Conservation (phyloP, 2,797 vertebrate species). For the Anniella stebbinsi region DNA sequence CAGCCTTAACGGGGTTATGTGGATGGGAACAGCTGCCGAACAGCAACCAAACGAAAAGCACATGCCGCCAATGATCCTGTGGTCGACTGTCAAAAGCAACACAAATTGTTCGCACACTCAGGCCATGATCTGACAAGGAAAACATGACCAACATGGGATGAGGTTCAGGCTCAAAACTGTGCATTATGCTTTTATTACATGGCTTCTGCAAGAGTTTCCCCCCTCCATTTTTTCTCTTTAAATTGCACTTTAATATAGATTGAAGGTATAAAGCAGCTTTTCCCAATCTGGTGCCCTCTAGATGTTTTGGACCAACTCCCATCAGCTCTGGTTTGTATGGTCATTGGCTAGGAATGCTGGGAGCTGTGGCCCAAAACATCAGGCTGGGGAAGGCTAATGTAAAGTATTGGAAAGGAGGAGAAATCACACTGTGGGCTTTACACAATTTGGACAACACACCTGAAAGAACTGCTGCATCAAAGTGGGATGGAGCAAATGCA, state of each 20-base stretch:
- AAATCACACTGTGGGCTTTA: not conserved
- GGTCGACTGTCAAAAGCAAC: constrained; percentile 50
- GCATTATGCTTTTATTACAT: constrained; percentile 44
- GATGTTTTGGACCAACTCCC: too few species aligned
- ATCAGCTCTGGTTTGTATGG: too few species aligned
- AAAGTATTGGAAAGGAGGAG: not conserved
- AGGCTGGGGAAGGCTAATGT: too few species aligned
- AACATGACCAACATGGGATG: constrained; percentile 54
- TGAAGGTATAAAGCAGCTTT: not conserved
- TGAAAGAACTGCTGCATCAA: not conserved
- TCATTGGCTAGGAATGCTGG: too few species aligned
- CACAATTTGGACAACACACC: not conserved
- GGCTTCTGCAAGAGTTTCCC: constrained; percentile 20
- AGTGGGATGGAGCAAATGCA: not conserved
- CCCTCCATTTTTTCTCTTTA: not conserved
- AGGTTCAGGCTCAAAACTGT: constrained; percentile 64
- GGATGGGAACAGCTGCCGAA: constrained; percentile 68
- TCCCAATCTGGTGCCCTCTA: not conserved
- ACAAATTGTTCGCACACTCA: constrained; percentile 39
- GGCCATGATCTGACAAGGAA: constrained; percentile 63
- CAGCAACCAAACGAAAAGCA: constrained; percentile 66
- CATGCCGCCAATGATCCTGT: constrained; percentile 62
- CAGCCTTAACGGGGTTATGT: constrained; percentile 55
- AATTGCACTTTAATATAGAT: not conserved
- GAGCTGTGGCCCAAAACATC: too few species aligned